A percentile compares a stretch with the other conserved stretches of the same genome.
Conservation (phyloP, 1,140 invertebrate species). For the Procambarus clarkii region DNA sequence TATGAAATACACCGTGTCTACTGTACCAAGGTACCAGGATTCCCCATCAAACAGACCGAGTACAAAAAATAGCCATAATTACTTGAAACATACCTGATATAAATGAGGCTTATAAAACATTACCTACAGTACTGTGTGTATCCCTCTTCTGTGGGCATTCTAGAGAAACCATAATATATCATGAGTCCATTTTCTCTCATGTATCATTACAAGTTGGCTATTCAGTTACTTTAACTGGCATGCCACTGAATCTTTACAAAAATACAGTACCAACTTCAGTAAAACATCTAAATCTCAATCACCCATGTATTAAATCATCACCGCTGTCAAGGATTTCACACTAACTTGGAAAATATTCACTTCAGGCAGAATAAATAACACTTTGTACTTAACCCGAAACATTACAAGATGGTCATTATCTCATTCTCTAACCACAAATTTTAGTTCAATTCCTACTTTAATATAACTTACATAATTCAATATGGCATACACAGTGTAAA, state of each 20-base stretch:
- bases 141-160: not conserved
- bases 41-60: not conserved
- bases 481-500: not conserved
- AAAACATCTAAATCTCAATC: not conserved
- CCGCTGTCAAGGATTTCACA: not conserved
- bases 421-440: not conserved
- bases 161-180: not conserved
- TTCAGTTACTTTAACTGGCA: not conserved
- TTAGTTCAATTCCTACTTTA: not conserved
- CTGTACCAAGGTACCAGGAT: not conserved
- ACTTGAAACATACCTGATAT: constrained; percentile 8
- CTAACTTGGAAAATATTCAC: not conserved
- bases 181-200: not conserved
- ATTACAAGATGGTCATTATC: not conserved
- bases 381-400: not conserved
- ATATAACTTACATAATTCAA: not conserved
- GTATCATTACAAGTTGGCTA: not conserved
- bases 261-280: not conserved
- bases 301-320: not conserved
- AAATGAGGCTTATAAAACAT: not conserved
- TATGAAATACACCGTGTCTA: no score
- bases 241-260: not conserved
- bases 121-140: not conserved
- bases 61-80: not conserved
- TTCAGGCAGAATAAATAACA: not conserved